Evolutionary conservation across 2,797 vertebrate genomes (phyloP), one percentile per base, ranked within the genome.

Genomic region (Morelia viridis): DNA sequence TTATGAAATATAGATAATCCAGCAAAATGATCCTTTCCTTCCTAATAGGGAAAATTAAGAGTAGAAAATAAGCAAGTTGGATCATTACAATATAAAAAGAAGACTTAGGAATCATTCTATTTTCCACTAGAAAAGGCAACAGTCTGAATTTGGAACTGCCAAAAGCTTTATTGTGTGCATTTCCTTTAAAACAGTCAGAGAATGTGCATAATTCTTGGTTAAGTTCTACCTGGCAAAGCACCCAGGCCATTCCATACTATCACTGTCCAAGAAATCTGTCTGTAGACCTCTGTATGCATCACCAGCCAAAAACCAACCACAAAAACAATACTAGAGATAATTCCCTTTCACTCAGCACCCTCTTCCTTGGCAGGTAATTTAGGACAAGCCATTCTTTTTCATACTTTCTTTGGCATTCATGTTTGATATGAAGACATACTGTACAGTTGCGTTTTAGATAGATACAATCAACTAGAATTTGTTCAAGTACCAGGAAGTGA

Each of bases 301-400:
- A 95, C 0, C 4, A 90, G 87, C 12, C 31, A 94, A 93, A 1
- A 89, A 62, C 31, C 60, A 19, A 9, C 68, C 89, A 46, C 15
- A 68, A 94, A 93, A 90, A 92, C 15, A 93, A 35, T 46, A 60
- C 5, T 4, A 76, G 62, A 83, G 92, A 50, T 86, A 94, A 90
- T 17, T 92, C 58, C 46, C 35, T 93, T 95, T 93, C 71, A 89
- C 50, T 61, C 7, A 7, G 19, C 24, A 93, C 0, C 35, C 93
- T 94, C 89, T 92, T 91, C 90, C 9, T 71, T 91, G 94, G 62
- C 93, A 93, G 71, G 88, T 93, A 90, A 57, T 89, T 68, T 88
- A 76, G 93, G 89, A 95, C 35, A 26, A 9, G 57, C n/a, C 94
- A 84, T 80, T 71, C 76, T 93, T 64, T 83, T 90, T 90, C 17